Evolutionary conservation across 92 coral and sea anemone genomes (phyloP).

Genomic region (Umimayanthus kanabou): DNA sequence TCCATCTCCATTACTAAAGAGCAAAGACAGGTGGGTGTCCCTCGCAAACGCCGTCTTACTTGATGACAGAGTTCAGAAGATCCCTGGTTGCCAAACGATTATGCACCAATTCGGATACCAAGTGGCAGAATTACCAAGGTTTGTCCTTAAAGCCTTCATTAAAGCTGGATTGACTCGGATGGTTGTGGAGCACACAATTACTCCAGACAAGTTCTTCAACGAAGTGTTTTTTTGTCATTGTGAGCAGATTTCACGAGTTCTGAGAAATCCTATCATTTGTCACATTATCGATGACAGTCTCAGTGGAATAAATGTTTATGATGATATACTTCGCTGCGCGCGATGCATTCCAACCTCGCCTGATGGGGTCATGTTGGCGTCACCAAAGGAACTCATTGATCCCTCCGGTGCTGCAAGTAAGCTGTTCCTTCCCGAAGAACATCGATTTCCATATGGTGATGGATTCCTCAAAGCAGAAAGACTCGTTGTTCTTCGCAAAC

Average conservation of each 20-base stretch:
- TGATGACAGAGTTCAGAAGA: constrained; percentile 64
- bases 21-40: constrained; percentile 76
- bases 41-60: constrained; percentile 71
- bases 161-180: constrained; percentile 57
- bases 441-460: constrained; percentile 85
- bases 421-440: constrained; percentile 76
- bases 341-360: constrained; percentile 84
- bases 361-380: constrained; percentile 64
- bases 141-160: constrained; percentile 57
- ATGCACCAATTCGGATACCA: constrained; percentile 75
- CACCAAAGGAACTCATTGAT: constrained; percentile 74
- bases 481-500: constrained; percentile 75
- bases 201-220: constrained; percentile 68
- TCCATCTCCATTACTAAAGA: constrained; percentile 64
- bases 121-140: constrained; percentile 73
- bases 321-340: constrained; percentile 48
- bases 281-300: constrained; percentile 77
- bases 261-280: constrained; percentile 77
- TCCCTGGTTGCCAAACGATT: constrained; percentile 65
- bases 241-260: constrained; percentile 50
- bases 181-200: constrained; percentile 63
- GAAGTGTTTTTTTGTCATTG: constrained; percentile 72
- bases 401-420: constrained; percentile 79
- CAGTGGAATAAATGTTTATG: constrained; percentile 55
- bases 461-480: constrained; percentile 66